These are phyloP conservation scores for Mormyrus hasselquistii DNA, from an alignment of 2,797 vertebrate genomes.

Conservation along the genomic window DNA sequence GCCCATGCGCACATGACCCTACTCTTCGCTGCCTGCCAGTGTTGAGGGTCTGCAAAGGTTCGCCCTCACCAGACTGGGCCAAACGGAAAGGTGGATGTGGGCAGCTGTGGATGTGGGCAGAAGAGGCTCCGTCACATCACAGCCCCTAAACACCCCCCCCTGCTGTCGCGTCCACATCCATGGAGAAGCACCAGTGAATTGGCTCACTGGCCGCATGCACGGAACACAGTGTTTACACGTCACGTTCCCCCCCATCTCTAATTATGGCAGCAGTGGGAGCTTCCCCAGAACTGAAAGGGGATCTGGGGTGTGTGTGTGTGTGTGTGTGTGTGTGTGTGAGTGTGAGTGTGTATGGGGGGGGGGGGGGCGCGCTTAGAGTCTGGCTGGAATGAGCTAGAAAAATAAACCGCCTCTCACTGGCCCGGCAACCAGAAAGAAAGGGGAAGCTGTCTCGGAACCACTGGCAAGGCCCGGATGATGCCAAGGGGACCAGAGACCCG, in stretches of 20 bases:
- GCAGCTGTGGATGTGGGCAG: not conserved
- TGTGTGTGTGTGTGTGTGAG: too few species aligned
- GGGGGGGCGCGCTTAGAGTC: conserved; percentile 19
- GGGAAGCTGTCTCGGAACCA: conserved; percentile 34
- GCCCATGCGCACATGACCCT: not conserved
- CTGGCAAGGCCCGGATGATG: conserved; percentile 26
- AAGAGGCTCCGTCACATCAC: not conserved
- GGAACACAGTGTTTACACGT: not conserved
- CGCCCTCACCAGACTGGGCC: not conserved
- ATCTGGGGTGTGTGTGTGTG: conserved; percentile 7
- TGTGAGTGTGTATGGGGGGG: not conserved
- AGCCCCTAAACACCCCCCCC: not conserved
- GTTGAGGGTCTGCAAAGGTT: not conserved
- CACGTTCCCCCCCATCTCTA: conserved; percentile 29
- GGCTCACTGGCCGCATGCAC: not conserved
- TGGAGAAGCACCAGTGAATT: not conserved
- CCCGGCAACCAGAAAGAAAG: conserved; percentile 36
- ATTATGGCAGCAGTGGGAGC: conserved; percentile 34
- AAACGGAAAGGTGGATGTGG: not conserved
- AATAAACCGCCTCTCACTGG: conserved; percentile 33
- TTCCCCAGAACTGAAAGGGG: conserved; percentile 36
- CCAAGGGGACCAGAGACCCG: conserved; percentile 27
- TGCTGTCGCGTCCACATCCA: not conserved
- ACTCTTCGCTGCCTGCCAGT: not conserved
- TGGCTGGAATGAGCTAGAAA: conserved; percentile 42